Evolutionary conservation across 37 sponge, comb jelly and placozoan species (phyloP), one percentile per base, ranked within the genome.

Genomic region (Halisarca cf. caerulea): DNA sequence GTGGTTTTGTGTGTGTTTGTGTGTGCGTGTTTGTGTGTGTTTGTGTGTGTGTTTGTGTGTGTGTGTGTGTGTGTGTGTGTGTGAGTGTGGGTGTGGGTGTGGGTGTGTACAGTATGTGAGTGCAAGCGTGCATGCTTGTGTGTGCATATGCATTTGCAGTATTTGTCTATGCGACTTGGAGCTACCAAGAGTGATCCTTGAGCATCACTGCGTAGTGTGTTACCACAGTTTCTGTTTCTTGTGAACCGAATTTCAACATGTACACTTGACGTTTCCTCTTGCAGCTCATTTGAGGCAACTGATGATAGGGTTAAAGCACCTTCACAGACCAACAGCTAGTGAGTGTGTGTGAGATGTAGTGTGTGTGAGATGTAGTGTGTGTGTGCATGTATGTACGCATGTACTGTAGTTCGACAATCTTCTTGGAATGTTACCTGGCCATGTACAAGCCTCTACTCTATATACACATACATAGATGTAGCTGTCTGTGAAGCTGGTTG

Each of bases 281-380:
- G 34, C 55, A 55, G 81, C 58, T 32, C 57, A 80, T 25, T 32
- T 54, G 1, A 51, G 39, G 27, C 78, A 68, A 34, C 33, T 68
- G 69, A 68, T 68, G 69, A 68, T 32, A 32, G 69, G 69, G 4
- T 68, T 68, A 34, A 68, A 68, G 69, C 69, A 34, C 7, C 69
- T 68, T 1, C 69, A 68, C 17, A 17, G 35, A 17, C 69, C 69
- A 5, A 68, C 69, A 7, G 30, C 32, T 34, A 28, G 69, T 68
- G 33, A 68, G 69, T 68, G 64, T 28, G 28, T 61, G 24, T 61
- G 64, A 14, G 51, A 47, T 47, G 51, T 47, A 47, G 51, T 11
- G 11, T 47, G 11, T 47, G 40, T 78, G 38, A n/a, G n/a, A n/a
- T 9, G 51, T 6, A 43, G 15, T 82, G 64, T 61, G 21, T 20